Conservation (phyloP, 2,888 invertebrate species). For the Baccha elongata region DNA sequence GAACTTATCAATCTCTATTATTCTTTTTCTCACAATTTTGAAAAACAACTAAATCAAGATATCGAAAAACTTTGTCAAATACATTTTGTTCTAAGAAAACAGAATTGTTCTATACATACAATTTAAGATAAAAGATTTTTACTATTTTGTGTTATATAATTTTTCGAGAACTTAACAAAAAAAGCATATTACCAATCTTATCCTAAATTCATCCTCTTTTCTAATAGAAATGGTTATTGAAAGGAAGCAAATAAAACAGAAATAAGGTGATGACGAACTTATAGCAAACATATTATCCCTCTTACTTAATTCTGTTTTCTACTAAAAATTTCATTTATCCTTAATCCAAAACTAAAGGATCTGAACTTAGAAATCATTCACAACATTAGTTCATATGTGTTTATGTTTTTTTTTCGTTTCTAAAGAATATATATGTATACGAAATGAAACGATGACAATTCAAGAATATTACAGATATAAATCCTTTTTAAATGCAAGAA, state of each 20-base stretch:
- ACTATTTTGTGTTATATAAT: not conserved
- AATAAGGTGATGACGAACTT: conserved; percentile 33
- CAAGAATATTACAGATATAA: conserved; percentile 70
- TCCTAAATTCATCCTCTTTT: too few relatives aligned
- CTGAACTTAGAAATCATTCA: conserved; percentile 30
- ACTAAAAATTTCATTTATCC: conserved; percentile 51
- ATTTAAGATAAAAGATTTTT: too few relatives aligned
- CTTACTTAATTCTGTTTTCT: conserved; percentile 57
- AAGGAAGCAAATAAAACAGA: too few relatives aligned
- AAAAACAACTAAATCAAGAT: not conserved
- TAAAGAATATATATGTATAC: not conserved
- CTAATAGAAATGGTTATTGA: too few relatives aligned
- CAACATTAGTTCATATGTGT: not conserved
- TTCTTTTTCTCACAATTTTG: too few relatives aligned
- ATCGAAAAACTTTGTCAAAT: not conserved
- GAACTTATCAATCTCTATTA: too few relatives aligned
- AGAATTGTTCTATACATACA: not conserved
- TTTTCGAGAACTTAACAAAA: not conserved
- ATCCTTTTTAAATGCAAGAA: conserved; percentile 71
- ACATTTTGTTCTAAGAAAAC: not conserved
- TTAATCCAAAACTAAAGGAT: conserved; percentile 49
- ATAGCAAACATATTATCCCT: conserved; percentile 57
- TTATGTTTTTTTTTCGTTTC: not conserved
- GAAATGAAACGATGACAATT: conserved; percentile 62
- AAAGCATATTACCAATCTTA: not conserved